Evolutionary conservation across 2,113 vertebrate species (phyloP), one percentile per base, ranked within the genome.

Genomic region (Apistogramma diplotaenia): DNA sequence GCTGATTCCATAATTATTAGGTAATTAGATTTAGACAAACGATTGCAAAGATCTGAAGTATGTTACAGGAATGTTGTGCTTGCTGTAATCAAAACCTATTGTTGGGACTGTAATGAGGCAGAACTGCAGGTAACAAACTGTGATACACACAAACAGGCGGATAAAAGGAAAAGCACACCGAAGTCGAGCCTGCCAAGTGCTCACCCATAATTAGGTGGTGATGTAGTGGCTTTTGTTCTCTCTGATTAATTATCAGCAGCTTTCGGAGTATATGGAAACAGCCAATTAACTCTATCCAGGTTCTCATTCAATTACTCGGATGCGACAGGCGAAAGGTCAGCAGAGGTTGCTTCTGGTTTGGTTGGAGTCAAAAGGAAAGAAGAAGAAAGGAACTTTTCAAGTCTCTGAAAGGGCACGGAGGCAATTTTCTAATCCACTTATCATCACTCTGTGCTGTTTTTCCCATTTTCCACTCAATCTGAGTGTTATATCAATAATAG

Each of bases 181-280:
- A 25, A 25, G 83, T 78, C 57, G 76, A 93, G 91, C 80, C 81
- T 91, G 91, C 89, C 90, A 93, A 89, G 91, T 82, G 93, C 89
- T 94, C 89, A 84, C 76, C 74, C 82, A 76, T 93, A 93, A 93
- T 93, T 92, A 92, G 86, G 51, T 75, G 78, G 84, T 79, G 89
- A 86, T 90, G 89, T 88, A 91, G 87, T 81, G 86, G 86, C 87
- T 90, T 92, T 93, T 92, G 88, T 92, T 93, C 84, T 84, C 80
- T 91, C 83, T 94, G 85, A 93, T 90, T 92, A 91, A 91, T 92
- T 93, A 93, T 86, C 85, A 84, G 78, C 65, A 73, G 81, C 81
- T 90, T 87, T 89, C 67, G 33, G 73, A 85, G 80, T 86, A 49
- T 84, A 74, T 76, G 81, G 83, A 87, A 91, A 77, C 82, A 85